These are phyloP conservation scores for Amiota mariae DNA, from an alignment of 2,888 invertebrate species.

Conservation along the genomic window DNA sequence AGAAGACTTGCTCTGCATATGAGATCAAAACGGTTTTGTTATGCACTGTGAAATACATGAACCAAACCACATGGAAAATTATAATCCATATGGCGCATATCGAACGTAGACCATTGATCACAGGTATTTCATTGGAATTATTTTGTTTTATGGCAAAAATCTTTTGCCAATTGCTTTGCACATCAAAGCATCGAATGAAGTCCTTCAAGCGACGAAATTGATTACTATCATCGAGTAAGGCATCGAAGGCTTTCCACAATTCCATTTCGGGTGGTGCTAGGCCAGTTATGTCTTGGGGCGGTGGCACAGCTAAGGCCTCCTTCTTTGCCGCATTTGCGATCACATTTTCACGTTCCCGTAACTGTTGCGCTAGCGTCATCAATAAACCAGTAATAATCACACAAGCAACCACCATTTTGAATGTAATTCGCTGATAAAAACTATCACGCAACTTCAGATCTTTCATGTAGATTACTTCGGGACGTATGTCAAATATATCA, in stretches of 20 bases:
- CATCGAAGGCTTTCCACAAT: slow-evolving; percentile 51
- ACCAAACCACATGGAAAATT: slow-evolving; percentile 73
- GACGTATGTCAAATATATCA: slow-evolving; percentile 69
- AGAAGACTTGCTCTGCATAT: slow-evolving; percentile 70
- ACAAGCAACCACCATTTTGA: slow-evolving; percentile 63
- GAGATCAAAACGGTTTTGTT: slow-evolving; percentile 71
- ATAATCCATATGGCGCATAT: slow-evolving; percentile 73
- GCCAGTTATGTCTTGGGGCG: slow-evolving; percentile 22
- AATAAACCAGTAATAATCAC: slow-evolving; percentile 59
- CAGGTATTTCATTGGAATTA: slow-evolving; percentile 64
- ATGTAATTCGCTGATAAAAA: slow-evolving; percentile 68
- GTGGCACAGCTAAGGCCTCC: no score
- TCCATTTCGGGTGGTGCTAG: slow-evolving; percentile 56
- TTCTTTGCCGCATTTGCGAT: neutral
- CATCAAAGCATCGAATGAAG: slow-evolving; percentile 70
- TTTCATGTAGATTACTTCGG: slow-evolving; percentile 71
- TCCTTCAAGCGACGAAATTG: slow-evolving; percentile 46
- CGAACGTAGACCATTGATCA: slow-evolving; percentile 72
- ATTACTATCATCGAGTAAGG: slow-evolving; percentile 39
- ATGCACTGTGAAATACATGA: slow-evolving; percentile 72
- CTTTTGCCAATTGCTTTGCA: slow-evolving; percentile 62
- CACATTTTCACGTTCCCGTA: slow-evolving; percentile 34
- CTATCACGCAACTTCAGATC: slow-evolving; percentile 67
- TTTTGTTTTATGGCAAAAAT: slow-evolving; percentile 62
- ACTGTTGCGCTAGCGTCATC: slow-evolving; percentile 60